Percentiles rank a stretch among this genome's conserved stretches.
Evolutionary conservation across 1,140 invertebrate species (phyloP).

Genomic region (Pristionchus pacificus): DNA sequence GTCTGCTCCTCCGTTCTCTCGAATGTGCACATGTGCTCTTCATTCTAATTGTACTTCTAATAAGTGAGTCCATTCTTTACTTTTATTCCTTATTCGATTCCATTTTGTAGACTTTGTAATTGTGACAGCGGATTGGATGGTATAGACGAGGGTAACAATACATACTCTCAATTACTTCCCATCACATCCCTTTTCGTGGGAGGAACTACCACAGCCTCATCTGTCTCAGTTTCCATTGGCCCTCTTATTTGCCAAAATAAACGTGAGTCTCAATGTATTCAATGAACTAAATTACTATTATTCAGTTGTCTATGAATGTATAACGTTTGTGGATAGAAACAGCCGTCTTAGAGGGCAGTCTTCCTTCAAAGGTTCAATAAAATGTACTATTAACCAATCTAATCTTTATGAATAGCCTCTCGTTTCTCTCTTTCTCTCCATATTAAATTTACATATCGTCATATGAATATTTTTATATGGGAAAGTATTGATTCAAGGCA

Average conservation of each 20-base stretch:
- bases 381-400: slow-evolving; percentile 4
- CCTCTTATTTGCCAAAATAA: slow-evolving; percentile 40
- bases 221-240: slow-evolving; percentile 48
- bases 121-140: slow-evolving; percentile 53
- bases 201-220: slow-evolving; percentile 38
- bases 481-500: slow-evolving; percentile 50
- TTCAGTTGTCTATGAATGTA: slow-evolving; percentile 52
- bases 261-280: background rate
- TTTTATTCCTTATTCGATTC: background rate
- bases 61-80: slow-evolving; percentile 16
- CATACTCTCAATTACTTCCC: slow-evolving; percentile 50
- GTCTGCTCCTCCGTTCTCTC: slow-evolving; percentile 50
- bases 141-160: slow-evolving; percentile 50
- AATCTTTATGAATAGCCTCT: background rate
- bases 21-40: slow-evolving; percentile 54
- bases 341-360: slow-evolving; percentile 45
- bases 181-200: slow-evolving; percentile 54
- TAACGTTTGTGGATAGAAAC: slow-evolving; percentile 56
- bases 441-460: slow-evolving; percentile 45
- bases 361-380: slow-evolving; percentile 38
- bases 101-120: slow-evolving; percentile 41
- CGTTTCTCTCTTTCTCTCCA: slow-evolving; percentile 52
- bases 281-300: background rate
- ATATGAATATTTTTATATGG: slow-evolving; percentile 54
- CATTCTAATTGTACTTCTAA: slow-evolving; percentile 49